phyloP scores from a whole-genome alignment of 2,888 invertebrate genomes.

The Pseudococcus jackbeardsleyi region DNA sequence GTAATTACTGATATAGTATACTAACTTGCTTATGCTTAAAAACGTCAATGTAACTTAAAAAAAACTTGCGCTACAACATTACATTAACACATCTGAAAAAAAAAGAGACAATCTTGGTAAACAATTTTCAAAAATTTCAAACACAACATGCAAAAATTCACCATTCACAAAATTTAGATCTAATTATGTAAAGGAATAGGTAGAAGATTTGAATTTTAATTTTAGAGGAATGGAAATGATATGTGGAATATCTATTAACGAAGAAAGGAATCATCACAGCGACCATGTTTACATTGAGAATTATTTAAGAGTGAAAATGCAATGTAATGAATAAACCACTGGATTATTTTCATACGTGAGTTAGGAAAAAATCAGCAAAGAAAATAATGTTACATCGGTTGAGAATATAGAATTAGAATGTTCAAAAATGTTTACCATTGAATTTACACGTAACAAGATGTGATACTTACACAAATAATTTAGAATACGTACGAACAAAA shows the following conservation, averaged over 20 bases:
- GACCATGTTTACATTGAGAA: not conserved
- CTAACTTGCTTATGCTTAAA: not conserved
- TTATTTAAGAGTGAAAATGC: not conserved
- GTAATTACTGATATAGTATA: not conserved
- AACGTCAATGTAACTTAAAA: not conserved
- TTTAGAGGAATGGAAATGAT: constrained; percentile 8
- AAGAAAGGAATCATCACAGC: not conserved
- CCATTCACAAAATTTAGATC: not conserved
- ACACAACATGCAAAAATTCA: not conserved
- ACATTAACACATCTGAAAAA: not conserved
- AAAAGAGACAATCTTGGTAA: not conserved
- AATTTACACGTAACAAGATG: not conserved
- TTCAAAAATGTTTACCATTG: not conserved
- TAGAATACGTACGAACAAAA: not conserved
- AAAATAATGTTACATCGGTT: not conserved
- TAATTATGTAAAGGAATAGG: not conserved
- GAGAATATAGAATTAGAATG: not conserved
- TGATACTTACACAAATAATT: not conserved
- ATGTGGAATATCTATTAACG: not conserved
- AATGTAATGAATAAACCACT: not conserved
- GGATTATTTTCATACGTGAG: not conserved
- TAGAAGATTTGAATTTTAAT: not conserved
- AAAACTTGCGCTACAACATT: not conserved
- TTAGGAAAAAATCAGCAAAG: not conserved
- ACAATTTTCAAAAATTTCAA: not conserved